These are phyloP conservation scores for Psilopogon haemacephalus DNA, from an alignment of 2,113 vertebrate genomes.

Conservation along the genomic window DNA sequence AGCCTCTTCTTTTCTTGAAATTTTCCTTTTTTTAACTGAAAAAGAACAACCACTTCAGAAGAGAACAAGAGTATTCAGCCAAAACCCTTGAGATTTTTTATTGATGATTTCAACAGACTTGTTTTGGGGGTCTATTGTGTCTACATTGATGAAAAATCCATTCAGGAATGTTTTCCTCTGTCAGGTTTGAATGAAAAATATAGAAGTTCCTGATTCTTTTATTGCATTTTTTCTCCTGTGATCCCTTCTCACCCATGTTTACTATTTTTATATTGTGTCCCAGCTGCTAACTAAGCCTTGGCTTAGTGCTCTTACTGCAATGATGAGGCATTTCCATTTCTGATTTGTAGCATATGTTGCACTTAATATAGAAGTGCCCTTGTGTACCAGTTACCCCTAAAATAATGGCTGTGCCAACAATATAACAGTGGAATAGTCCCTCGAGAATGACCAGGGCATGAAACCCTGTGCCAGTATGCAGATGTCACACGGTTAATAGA, in stretches of 20 bases:
- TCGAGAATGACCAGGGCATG: not conserved
- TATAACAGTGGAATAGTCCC: not conserved
- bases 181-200: constrained; percentile 17
- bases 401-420: constrained; percentile 48
- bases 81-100: constrained; percentile 37
- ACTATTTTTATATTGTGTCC: constrained; percentile 62
- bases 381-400: constrained; percentile 44
- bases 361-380: constrained; percentile 57
- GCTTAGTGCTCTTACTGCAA: constrained; percentile 42
- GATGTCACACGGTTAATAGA: not conserved
- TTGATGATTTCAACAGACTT: not conserved
- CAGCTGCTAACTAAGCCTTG: constrained; percentile 69
- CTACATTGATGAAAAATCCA: constrained; percentile 16
- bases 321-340: constrained; percentile 60
- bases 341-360: constrained; percentile 63
- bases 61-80: not conserved
- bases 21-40: constrained; percentile 41
- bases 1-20: constrained; percentile 4
- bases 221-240: not conserved
- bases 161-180: constrained; percentile 10
- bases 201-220: constrained; percentile 38
- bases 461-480: constrained; percentile 13
- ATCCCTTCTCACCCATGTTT: constrained; percentile 47
- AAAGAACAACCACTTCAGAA: constrained; percentile 47
- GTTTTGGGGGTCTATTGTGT: not conserved